These are phyloP conservation scores for Digitonthophagus gazella DNA, from an alignment of 2,888 invertebrate species.

Conservation along the genomic window DNA sequence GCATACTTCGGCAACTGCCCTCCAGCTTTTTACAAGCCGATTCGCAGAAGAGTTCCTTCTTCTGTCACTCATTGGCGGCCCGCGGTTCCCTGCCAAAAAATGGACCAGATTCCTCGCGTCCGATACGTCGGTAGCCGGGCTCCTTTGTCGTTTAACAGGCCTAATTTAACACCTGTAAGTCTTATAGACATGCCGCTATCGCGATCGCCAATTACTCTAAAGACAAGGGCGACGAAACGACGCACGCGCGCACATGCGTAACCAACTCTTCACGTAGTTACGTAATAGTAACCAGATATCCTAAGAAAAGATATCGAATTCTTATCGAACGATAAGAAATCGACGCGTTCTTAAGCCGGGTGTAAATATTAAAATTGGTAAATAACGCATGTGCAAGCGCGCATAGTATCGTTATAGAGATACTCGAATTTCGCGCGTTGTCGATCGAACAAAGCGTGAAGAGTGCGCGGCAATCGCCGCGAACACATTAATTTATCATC, in stretches of 20 bases:
- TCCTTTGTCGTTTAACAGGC: not conserved
- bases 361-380: no score
- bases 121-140: not conserved
- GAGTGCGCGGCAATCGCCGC: not conserved
- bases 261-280: no score
- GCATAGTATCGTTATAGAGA: not conserved
- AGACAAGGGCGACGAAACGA: not conserved
- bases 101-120: not conserved
- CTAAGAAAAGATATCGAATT: no score
- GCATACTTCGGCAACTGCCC: conserved; percentile 15
- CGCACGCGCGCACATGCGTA: no score
- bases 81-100: not conserved
- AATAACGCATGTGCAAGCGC: not conserved
- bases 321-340: no score
- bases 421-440: not conserved
- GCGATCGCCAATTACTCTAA: not conserved
- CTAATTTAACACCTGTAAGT: not conserved
- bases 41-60: conserved; percentile 43
- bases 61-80: conserved; percentile 40
- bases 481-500: conserved; percentile 10
- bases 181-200: not conserved
- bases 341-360: no score
- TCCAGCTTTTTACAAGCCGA: conserved; percentile 43
- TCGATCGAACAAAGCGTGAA: not conserved
- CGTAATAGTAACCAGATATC: no score